phyloP scores from a whole-genome alignment of 1,140 invertebrate genomes.

The Drosophila santomea region DNA sequence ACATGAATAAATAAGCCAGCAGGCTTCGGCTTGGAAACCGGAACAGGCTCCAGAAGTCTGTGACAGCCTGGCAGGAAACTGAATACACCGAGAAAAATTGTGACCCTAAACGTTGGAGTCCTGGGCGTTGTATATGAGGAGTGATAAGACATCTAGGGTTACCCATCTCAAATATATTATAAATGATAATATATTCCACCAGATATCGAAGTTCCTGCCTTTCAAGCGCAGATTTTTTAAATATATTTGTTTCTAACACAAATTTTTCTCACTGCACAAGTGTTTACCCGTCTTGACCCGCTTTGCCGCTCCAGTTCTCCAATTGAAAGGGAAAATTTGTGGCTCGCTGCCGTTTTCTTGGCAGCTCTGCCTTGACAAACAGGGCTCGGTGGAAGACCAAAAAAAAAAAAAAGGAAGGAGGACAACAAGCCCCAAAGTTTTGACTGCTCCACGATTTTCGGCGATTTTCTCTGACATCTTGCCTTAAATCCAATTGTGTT shows the following conservation, averaged over 20 bases:
- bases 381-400: slow-evolving; percentile 24
- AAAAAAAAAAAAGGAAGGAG: slow-evolving; percentile 18
- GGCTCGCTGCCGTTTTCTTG: slow-evolving; percentile 65
- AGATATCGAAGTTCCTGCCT: too few relatives aligned
- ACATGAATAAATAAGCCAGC: slow-evolving; percentile 52
- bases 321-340: slow-evolving; percentile 71
- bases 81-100: background rate
- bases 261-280: slow-evolving; percentile 8
- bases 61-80: slow-evolving; percentile 34
- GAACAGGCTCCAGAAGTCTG: slow-evolving; percentile 69
- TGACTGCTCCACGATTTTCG: slow-evolving; percentile 43
- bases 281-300: slow-evolving; percentile 10
- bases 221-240: background rate
- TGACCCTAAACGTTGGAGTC: too few relatives aligned
- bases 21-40: slow-evolving; percentile 23
- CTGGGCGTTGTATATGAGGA: too few relatives aligned
- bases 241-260: background rate
- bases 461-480: slow-evolving; percentile 6
- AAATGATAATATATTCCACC: too few relatives aligned
- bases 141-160: too few relatives aligned
- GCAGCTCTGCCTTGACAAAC: slow-evolving; percentile 75
- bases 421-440: slow-evolving; percentile 55
- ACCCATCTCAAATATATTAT: too few relatives aligned
- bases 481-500: slow-evolving; percentile 51
- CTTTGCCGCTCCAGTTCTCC: slow-evolving; percentile 60